A percentile compares a stretch with the other conserved stretches of the same genome.
Evolutionary conservation across 2,888 invertebrate species (phyloP).

Genomic region (Argyresthia goedartella): DNA sequence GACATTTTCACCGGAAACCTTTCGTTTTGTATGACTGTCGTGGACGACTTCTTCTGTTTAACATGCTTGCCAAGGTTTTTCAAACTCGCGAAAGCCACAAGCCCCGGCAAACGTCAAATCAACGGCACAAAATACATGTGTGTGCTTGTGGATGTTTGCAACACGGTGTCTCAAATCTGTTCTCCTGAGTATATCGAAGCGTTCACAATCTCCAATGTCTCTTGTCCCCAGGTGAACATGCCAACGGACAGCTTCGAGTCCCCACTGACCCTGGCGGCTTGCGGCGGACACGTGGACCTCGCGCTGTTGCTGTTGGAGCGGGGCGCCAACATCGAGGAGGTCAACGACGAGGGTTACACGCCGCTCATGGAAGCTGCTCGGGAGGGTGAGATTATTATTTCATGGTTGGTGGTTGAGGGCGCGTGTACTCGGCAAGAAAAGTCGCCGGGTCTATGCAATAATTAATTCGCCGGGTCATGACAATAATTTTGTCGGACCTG

Average conservation of each 20-base stretch:
- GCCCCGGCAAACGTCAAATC: too few relatives aligned
- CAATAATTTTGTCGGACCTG: too few relatives aligned
- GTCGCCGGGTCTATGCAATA: too few relatives aligned
- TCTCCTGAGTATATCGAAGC: background rate
- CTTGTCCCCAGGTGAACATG: slow-evolving; percentile 93
- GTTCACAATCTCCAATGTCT: background rate
- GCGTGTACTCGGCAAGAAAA: too few relatives aligned
- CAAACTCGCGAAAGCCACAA: too few relatives aligned
- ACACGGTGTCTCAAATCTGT: too few relatives aligned
- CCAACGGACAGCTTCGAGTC: slow-evolving; percentile 99
- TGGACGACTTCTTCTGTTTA: background rate
- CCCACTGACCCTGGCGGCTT: slow-evolving; percentile 96
- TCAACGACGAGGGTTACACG: slow-evolving; percentile 99
- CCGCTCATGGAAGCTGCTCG: slow-evolving; percentile 99
- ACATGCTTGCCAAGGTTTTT: too few relatives aligned
- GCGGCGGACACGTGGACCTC: slow-evolving; percentile 98
- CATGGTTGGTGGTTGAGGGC: background rate
- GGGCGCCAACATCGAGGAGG: slow-evolving; percentile 98
- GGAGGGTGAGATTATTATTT: slow-evolving; percentile 76
- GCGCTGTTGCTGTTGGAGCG: slow-evolving; percentile 95
- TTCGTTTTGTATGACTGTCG: too few relatives aligned
- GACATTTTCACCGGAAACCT: too few relatives aligned
- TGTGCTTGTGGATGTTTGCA: too few relatives aligned
- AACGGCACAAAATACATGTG: too few relatives aligned
- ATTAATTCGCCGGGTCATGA: too few relatives aligned